Percentiles rank a stretch among this genome's conserved stretches.
These are phyloP conservation scores for Oxytorus armatus DNA, from an alignment of 2,888 invertebrate species.

Conservation along the genomic window DNA sequence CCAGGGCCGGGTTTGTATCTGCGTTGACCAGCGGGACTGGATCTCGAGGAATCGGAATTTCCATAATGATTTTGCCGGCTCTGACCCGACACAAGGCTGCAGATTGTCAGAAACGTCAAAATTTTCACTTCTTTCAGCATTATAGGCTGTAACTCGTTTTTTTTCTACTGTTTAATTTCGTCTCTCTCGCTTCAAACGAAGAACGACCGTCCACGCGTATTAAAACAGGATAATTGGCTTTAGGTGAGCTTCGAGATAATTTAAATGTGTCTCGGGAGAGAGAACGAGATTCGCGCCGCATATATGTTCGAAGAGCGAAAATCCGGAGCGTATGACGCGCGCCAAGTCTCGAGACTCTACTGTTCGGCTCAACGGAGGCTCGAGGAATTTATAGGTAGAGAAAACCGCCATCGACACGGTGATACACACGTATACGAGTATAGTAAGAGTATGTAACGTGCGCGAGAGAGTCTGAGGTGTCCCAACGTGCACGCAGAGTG, in stretches of 20 bases:
- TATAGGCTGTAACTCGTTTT: background rate
- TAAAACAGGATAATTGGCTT: slow-evolving; percentile 26
- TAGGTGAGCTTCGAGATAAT: slow-evolving; percentile 15
- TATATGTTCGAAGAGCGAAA: slow-evolving; percentile 48
- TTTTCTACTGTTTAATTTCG: slow-evolving; percentile 8
- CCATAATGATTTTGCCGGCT: slow-evolving; percentile 29
- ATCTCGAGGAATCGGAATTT: slow-evolving; percentile 59
- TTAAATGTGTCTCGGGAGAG: slow-evolving; percentile 5
- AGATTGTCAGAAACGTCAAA: slow-evolving; percentile 59
- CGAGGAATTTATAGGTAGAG: slow-evolving; percentile 62
- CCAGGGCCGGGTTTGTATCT: background rate
- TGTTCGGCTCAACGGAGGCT: slow-evolving; percentile 43
- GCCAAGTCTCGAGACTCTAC: slow-evolving; percentile 61
- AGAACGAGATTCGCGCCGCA: slow-evolving; percentile 31
- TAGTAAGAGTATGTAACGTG: slow-evolving; percentile 2
- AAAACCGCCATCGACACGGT: slow-evolving; percentile 21
- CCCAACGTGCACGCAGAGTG: background rate
- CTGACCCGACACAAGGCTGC: slow-evolving; percentile 62
- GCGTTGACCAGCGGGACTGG: background rate
- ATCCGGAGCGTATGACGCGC: slow-evolving; percentile 29
- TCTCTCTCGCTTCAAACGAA: background rate
- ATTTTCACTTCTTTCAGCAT: slow-evolving; percentile 53
- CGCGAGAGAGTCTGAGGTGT: slow-evolving; percentile 34
- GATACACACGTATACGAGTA: slow-evolving; percentile 4
- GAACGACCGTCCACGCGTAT: slow-evolving; percentile 2